Evolutionary conservation across 2,888 invertebrate species (phyloP).

Genomic region (Cepaea hortensis): DNA sequence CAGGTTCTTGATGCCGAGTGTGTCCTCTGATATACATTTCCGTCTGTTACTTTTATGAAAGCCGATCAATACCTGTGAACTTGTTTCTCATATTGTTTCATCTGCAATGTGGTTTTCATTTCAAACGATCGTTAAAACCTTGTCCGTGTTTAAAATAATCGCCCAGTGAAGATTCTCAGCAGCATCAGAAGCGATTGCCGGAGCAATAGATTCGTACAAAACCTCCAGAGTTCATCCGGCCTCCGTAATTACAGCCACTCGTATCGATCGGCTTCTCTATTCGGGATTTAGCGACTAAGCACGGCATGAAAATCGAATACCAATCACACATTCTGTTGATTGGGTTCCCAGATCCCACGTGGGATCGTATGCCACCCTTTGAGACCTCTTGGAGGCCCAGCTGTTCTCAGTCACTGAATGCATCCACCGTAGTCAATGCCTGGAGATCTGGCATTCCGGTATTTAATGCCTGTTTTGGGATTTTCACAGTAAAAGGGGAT

Average conservation of each 20-base stretch:
- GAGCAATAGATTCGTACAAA: conserved; percentile 17
- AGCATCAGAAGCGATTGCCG: too few species aligned
- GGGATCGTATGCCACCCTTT: not conserved
- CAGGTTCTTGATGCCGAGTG: too few species aligned
- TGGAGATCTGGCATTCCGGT: not conserved
- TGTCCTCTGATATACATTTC: too few species aligned
- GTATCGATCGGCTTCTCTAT: conserved; percentile 30
- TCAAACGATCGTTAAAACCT: too few species aligned
- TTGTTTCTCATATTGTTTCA: too few species aligned
- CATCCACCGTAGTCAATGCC: conserved; percentile 15
- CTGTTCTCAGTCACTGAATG: not conserved
- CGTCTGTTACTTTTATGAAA: too few species aligned
- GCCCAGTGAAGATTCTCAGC: too few species aligned
- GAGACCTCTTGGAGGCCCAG: not conserved
- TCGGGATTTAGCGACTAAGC: conserved; percentile 44
- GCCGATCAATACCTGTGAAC: too few species aligned
- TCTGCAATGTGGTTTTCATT: too few species aligned
- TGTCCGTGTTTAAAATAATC: too few species aligned
- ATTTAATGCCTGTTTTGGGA: not conserved
- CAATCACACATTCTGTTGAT: conserved; percentile 44
- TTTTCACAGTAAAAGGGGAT: not conserved
- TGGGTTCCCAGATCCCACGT: not conserved
- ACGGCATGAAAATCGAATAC: conserved; percentile 42
- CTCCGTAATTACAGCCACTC: conserved; percentile 22
- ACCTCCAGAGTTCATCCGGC: conserved; percentile 8